Conservation (phyloP, 1,140 invertebrate species). For the Pachypeltis micranthus region DNA sequence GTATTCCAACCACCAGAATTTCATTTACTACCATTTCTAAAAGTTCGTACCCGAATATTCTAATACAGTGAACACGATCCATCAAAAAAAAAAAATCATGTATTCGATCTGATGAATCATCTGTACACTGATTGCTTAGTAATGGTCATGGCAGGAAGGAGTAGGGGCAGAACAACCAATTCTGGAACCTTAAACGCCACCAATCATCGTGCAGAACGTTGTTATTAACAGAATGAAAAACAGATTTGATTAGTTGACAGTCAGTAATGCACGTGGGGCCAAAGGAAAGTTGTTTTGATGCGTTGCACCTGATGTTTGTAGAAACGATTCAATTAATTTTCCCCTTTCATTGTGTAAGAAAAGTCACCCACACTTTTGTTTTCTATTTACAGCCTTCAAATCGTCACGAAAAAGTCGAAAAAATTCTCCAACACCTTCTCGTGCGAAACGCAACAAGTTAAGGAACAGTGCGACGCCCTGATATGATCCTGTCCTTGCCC, state of each 20-base stretch:
- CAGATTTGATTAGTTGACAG: not conserved
- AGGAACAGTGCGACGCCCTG: conserved; percentile 12
- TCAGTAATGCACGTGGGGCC: not conserved
- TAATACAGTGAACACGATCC: too few relatives aligned
- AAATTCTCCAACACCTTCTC: conserved; percentile 12
- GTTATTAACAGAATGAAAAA: not conserved
- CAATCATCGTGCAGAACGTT: not conserved
- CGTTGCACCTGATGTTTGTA: not conserved
- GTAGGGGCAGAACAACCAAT: too few relatives aligned
- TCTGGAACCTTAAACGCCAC: too few relatives aligned
- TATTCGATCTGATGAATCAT: too few relatives aligned
- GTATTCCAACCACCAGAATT: too few relatives aligned
- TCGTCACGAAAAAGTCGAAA: conserved; percentile 12
- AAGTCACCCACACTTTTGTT: not conserved
- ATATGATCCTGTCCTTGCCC: conserved; percentile 15
- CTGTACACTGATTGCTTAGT: too few relatives aligned
- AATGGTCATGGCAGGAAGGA: too few relatives aligned
- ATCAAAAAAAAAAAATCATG: too few relatives aligned
- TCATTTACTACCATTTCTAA: too few relatives aligned
- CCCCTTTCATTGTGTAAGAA: not conserved
- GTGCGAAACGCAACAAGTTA: conserved; percentile 1
- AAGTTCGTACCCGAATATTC: too few relatives aligned
- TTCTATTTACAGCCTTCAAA: conserved; percentile 4
- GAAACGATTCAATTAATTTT: not conserved
- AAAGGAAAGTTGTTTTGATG: not conserved